phyloP scores from a whole-genome alignment of 2,888 invertebrate genomes.

The Aelia acuminata region DNA sequence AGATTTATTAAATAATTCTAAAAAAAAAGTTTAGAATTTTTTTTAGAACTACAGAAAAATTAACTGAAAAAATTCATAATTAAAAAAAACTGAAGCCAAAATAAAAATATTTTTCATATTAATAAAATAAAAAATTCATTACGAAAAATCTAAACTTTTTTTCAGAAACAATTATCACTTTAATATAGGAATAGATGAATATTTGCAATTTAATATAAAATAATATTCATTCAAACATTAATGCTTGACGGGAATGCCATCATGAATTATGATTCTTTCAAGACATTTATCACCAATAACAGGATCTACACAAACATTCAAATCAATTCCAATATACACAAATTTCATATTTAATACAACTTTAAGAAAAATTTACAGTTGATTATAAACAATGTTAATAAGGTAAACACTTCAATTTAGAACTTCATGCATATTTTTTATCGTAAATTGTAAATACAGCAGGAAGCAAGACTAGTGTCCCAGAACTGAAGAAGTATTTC shows the following conservation, averaged over 20 bases:
- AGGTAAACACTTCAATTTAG: background rate
- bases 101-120: background rate
- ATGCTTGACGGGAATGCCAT: background rate
- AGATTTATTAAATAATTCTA: no score
- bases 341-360: background rate
- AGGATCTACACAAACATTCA: conserved; percentile 40
- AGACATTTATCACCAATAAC: background rate
- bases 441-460: background rate
- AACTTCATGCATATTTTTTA: background rate
- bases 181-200: background rate
- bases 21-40: no score
- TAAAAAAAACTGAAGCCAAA: background rate
- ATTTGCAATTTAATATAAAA: background rate
- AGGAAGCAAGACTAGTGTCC: background rate
- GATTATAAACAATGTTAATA: background rate
- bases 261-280: background rate
- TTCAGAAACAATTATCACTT: background rate
- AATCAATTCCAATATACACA: conserved; percentile 7
- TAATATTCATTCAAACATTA: background rate
- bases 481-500: background rate
- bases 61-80: background rate
- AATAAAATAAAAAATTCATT: background rate
- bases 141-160: background rate
- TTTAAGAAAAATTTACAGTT: background rate
- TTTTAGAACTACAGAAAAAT: no score